A percentile compares a stretch with the other conserved stretches of the same genome.
Conservation (phyloP, 2,113 vertebrate genomes). For the Numenius arquata region DNA sequence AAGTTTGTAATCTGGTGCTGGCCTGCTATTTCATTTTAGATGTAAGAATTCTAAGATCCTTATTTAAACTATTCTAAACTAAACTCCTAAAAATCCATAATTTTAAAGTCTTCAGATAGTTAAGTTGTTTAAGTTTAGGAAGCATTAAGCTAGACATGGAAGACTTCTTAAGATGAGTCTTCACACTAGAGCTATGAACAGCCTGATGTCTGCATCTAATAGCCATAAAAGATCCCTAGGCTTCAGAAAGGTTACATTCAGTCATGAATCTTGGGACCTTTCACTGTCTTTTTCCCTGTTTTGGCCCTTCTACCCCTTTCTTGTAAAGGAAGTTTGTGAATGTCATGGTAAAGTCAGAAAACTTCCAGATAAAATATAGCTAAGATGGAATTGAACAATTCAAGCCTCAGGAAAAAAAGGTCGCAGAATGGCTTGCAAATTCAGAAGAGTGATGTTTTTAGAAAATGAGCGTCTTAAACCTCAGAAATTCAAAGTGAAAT, state of each 20-base stretch:
- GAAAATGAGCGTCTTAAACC: neutral
- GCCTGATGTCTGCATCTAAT: neutral
- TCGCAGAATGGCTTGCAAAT: neutral
- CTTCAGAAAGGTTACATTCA: neutral
- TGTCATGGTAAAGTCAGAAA: neutral
- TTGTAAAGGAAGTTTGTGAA: neutral
- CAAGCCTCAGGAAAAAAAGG: neutral
- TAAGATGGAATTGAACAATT: neutral
- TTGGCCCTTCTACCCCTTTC: neutral
- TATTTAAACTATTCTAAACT: neutral
- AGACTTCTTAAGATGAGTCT: neutral
- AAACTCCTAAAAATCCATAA: neutral
- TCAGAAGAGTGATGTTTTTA: neutral
- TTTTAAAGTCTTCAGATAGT: neutral
- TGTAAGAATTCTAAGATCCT: neutral
- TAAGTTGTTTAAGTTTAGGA: neutral
- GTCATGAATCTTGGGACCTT: neutral
- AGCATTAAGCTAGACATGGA: neutral
- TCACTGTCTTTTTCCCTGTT: neutral
- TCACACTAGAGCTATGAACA: neutral
- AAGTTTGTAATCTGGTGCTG: neutral
- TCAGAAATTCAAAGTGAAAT: neutral
- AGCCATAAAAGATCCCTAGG: neutral
- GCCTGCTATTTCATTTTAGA: neutral
- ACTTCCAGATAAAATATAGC: neutral